Base-by-base conservation (phyloP, 30 jellyfish, hydroid and myxozoan species). In the Hydractinia symbiolongicarpus region DNA sequence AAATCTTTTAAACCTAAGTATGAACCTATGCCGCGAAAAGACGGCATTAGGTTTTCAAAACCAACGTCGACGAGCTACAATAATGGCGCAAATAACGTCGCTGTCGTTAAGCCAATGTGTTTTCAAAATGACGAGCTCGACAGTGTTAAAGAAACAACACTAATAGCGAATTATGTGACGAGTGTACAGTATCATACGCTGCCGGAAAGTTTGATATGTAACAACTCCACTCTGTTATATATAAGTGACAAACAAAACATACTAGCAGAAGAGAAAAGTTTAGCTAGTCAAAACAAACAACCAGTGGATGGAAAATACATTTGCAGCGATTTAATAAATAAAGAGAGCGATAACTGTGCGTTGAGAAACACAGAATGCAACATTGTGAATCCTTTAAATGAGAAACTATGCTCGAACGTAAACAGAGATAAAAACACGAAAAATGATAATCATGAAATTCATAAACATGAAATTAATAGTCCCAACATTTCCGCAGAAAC, bases 11-110 rank as follows among this genome's bases (percentile, higher is more conserved):
- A 71, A 58, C 30, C 30, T 60, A 8, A 14, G 60, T 19, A 30
- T 7, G 30, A 19, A 44, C 52, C 19, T 7, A 44, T n/a, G 19
- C 74, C 80, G 67, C 30, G 61, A 71, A 49, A 30, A 71, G 61
- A 71, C 56, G 80, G 67, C 8, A 71, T 71, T n/a, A 71, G 51
- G n/a, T 71, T 71, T 53, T 49, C 80, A 71, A 71, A 30, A n/a
- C 44, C 44, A 20, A 71, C 67, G 51, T 71, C 80, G 15, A 14
- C 80, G 67, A 8, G 40, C 8, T 71, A 19, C 9, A 58, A 58
- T 9, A 19, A 30, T 20, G 61, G 60, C 9, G 80, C 80, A 9
- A 71, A 30, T 30, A 71, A 71, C 51, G 61, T 71, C 40, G 80
- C 80, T 5, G 80, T 71, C 66, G 80, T 71, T 7, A 71, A 71